A percentile compares a stretch with the other conserved stretches of the same genome.
Evolutionary conservation across 1,140 invertebrate species (phyloP).

Genomic region (Habropoda laboriosa): DNA sequence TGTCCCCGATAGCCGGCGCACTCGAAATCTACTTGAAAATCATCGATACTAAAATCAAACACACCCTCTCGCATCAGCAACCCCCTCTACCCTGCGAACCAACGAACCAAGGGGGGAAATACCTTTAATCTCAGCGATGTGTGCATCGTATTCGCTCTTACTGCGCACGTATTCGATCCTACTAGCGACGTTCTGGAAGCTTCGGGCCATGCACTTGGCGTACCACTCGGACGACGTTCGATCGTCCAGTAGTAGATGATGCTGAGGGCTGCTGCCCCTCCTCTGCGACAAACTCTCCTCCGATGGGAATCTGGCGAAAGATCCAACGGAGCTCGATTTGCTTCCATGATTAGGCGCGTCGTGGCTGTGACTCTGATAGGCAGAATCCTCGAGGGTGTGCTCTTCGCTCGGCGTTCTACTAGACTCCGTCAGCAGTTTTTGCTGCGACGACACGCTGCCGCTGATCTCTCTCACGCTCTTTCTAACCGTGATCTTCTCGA

Average conservation of each 20-base stretch:
- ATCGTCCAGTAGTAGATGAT: conserved; percentile 67
- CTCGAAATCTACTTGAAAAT: no score
- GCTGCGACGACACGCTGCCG: conserved; percentile 20
- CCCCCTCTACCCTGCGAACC: not conserved
- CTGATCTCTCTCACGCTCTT: conserved; percentile 82
- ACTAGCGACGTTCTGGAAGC: conserved; percentile 82
- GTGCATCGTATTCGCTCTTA: conserved; percentile 92
- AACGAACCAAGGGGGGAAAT: conserved; percentile 53
- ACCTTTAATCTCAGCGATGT: conserved; percentile 94
- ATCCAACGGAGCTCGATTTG: conserved; percentile 81
- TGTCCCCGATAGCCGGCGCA: no score
- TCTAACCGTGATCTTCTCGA: conserved; percentile 85
- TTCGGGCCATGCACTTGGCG: conserved; percentile 83
- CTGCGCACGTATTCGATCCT: conserved; percentile 86
- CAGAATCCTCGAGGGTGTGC: conserved; percentile 81
- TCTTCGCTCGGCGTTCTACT: conserved; percentile 84
- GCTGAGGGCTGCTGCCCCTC: conserved; percentile 65
- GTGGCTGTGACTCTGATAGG: conserved; percentile 83
- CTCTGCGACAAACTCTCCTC: conserved; percentile 81
- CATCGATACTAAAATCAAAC: not conserved
- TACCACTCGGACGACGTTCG: conserved; percentile 83
- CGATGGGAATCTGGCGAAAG: conserved; percentile 82
- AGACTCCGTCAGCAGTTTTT: conserved; percentile 51
- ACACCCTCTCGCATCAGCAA: not conserved
- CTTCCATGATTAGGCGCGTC: conserved; percentile 76